Evolutionary conservation across 2,888 invertebrate genomes (phyloP).

Genomic region (Diarsia brunnea): DNA sequence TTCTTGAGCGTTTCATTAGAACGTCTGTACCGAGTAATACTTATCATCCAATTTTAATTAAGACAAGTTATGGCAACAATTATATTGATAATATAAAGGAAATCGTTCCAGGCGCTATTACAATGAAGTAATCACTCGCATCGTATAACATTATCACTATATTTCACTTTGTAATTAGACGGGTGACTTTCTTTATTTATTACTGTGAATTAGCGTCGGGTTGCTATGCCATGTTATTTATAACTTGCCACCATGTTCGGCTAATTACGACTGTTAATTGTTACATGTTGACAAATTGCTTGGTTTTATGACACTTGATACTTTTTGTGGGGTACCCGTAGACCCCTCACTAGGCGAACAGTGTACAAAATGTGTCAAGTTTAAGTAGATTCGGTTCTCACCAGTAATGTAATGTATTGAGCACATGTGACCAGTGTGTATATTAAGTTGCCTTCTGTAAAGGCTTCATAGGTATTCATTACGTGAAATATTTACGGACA

Average conservation of each 20-base stretch:
- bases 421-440: conserved; percentile 36
- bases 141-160: conserved; percentile 54
- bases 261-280: conserved; percentile 63
- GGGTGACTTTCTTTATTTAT: conserved; percentile 52
- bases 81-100: conserved; percentile 18
- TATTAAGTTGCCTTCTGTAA: conserved; percentile 30
- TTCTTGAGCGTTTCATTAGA: conserved; percentile 1
- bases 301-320: conserved; percentile 47
- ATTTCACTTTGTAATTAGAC: conserved; percentile 57
- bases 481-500: conserved; percentile 60
- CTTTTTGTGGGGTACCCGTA: conserved; percentile 36
- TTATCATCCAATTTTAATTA: conserved; percentile 20
- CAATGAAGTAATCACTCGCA: conserved; percentile 50
- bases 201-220: conserved; percentile 51
- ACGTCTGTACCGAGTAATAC: background rate
- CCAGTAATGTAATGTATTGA: conserved; percentile 39
- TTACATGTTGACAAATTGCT: conserved; percentile 56
- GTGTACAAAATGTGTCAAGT: conserved; percentile 53
- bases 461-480: conserved; percentile 66
- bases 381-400: conserved; percentile 43
- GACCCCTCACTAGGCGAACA: conserved; percentile 3
- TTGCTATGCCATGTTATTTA: conserved; percentile 53
- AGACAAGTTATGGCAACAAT: conserved; percentile 17
- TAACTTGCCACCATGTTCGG: conserved; percentile 56
- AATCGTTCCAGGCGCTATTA: conserved; percentile 43